Evolutionary conservation across 2,888 invertebrate species (phyloP).

Genomic region (Pollenia amentaria): DNA sequence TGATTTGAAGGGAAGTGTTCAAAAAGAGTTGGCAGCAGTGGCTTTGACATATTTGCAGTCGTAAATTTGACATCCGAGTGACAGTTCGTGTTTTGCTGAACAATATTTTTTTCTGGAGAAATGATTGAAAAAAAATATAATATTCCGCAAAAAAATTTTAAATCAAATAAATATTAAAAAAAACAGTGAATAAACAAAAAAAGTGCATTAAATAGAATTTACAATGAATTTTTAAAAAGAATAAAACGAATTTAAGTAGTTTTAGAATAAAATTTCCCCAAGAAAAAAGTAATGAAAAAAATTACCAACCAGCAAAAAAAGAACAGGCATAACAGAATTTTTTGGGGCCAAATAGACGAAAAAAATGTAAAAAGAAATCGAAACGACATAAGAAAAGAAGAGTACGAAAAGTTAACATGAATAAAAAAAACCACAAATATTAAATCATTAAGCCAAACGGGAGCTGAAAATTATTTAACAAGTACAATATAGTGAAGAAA

Average conservation of each 20-base stretch:
- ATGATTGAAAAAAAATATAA: slow-evolving; percentile 61
- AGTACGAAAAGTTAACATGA: slow-evolving; percentile 43
- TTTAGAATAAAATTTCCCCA: slow-evolving; percentile 39
- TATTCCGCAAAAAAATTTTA: slow-evolving; percentile 55
- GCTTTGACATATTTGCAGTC: slow-evolving; percentile 73
- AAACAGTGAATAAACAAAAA: slow-evolving; percentile 62
- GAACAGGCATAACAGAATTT: slow-evolving; percentile 71
- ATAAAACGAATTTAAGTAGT: slow-evolving; percentile 55
- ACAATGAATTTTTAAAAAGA: slow-evolving; percentile 39
- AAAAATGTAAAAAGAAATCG: slow-evolving; percentile 54
- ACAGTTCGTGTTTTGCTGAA: slow-evolving; percentile 74
- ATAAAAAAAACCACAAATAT: slow-evolving; percentile 31
- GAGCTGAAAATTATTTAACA: slow-evolving; percentile 1
- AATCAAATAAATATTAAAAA: slow-evolving; percentile 31
- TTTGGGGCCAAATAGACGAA: slow-evolving; percentile 69
- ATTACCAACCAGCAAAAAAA: slow-evolving; percentile 59
- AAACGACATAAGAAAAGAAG: slow-evolving; percentile 43
- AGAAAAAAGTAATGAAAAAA: slow-evolving; percentile 56
- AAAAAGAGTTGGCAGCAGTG: not conserved
- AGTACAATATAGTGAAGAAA: slow-evolving; percentile 28
- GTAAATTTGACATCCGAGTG: slow-evolving; percentile 73
- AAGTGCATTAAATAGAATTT: slow-evolving; percentile 55
- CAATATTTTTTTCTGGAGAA: slow-evolving; percentile 70
- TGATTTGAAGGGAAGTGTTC: too few relatives aligned
- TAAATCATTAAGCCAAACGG: slow-evolving; percentile 4